Evolutionary conservation across 2,797 vertebrate species (phyloP), one percentile per base, ranked within the genome.

Genomic region (Artibeus jamaicensis): DNA sequence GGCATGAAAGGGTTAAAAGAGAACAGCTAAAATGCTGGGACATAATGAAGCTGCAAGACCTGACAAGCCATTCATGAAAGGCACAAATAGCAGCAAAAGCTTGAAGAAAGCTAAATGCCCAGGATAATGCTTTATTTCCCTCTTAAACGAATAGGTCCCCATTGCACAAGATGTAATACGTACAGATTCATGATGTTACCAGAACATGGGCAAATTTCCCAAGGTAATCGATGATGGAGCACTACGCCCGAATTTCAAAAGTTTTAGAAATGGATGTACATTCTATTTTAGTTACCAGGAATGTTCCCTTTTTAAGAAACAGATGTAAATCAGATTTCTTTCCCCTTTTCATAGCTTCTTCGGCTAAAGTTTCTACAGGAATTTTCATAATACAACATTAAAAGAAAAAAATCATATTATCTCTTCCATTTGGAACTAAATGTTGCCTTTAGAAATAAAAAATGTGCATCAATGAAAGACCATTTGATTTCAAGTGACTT

Each of bases 1-100:
- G 46, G 57, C 62, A 71, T 4, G 39, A 96, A 94, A 89, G 95
- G 89, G 97, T 97, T 97, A 97, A 98, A 95, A 78, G 34, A 97
- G 74, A 97, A 94, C 0, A 3, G 68, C 0, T 97, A 87, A 98
- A 95, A 96, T 95, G 42, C 79, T 94, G 59, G 50, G 32, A n/a
- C 79, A 85, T 96, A 97, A 97, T 92, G 62, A 97, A 97, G 91
- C 68, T 93, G 65, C 94, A 92, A n/a, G 42, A 76, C 34, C 93
- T 96, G 91, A 93, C 53, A 95, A 82, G 87, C 89, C 53, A 74
- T 50, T 77, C 73, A 92, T 78, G 19, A 87, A 91, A 86, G 82
- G 34, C 76, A 55, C 9, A 92, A 82, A 65, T 50, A 92, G 16
- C 65, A 46, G 74, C 73, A 71, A 94, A 86, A 77, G 76, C 50